Conservation (phyloP, 1,140 invertebrate species). For the Philaenus spumarius region DNA sequence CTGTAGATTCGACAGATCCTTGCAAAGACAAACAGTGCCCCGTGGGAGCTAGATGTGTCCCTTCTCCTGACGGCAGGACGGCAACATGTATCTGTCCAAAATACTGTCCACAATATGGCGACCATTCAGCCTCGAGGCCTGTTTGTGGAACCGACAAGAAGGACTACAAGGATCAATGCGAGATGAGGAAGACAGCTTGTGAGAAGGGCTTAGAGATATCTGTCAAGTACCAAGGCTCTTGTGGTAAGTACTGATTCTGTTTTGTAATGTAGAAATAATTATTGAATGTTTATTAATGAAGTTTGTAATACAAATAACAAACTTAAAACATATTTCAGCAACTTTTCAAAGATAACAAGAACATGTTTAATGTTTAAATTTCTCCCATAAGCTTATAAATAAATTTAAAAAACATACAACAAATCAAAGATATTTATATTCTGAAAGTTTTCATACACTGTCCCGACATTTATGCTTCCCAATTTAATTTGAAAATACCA, state of each 20-base stretch:
- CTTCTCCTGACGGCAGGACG: constrained; percentile 3
- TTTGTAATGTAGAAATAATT: too few species aligned
- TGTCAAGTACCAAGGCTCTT: constrained; percentile 82
- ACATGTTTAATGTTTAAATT: too few species aligned
- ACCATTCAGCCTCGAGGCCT: constrained; percentile 37
- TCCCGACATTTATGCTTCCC: too few species aligned
- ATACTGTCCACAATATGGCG: constrained; percentile 26
- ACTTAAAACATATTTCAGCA: too few species aligned
- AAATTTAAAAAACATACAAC: too few species aligned
- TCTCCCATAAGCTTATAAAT: too few species aligned
- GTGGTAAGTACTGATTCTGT: constrained; percentile 80
- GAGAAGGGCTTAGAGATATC: constrained; percentile 63
- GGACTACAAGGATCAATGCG: constrained; percentile 73
- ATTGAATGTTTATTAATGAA: too few species aligned
- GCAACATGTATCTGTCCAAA: constrained; percentile 23
- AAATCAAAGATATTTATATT: too few species aligned
- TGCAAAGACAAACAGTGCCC: constrained; percentile 64
- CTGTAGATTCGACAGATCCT: constrained; percentile 53
- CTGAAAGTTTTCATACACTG: too few species aligned
- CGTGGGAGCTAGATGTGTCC: constrained; percentile 69
- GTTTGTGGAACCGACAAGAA: constrained; percentile 67
- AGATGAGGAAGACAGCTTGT: constrained; percentile 72
- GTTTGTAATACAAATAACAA: too few species aligned
- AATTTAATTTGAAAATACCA: too few species aligned
- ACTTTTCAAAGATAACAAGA: too few species aligned